Base-by-base conservation (phyloP, 2,888 invertebrate species). In the Sisyra nigra region DNA sequence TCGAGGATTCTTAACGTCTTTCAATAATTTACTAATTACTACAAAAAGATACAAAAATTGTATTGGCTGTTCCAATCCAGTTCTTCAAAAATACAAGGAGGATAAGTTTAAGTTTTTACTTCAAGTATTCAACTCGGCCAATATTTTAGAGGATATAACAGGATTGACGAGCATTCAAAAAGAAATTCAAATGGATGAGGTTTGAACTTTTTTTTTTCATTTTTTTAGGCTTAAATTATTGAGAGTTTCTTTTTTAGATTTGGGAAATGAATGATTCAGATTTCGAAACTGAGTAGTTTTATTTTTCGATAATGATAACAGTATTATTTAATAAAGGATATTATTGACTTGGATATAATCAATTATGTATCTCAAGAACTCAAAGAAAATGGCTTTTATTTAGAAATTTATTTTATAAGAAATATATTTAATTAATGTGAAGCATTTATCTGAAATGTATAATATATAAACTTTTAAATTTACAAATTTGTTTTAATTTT, bases 21-120 rank as follows among this genome's bases (percentile, higher is more conserved):
- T 80, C 58, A 79, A 82, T 49, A 82, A 82, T 40, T 76, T 92
- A 32, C 60, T 82, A 42, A 94, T 94, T 1, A 83, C 88, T 2
- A 87, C 88, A 34, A 70, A 76, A 41, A 80, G 86, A 52, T 98
- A 92, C 67, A 71, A 75, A 43, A 82, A 86, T 50, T 98, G 97
- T 57, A 87, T 92, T 36, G 97, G 92, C 0, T 98, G 98, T 57
- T 94, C 93, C 0, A 65, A 71, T 48, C 45, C 56, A 39, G 60
- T 75, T 14, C 48, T 72, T n/a, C 49, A 61, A 2, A 67, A 68
- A 43, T 75, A 67, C 54, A 53, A 57, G 42, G 55, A 59, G 1
- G 65, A 72, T 9, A 79, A 80, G 0, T 72, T 76, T 40, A 71
- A 76, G 13, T 92, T 93, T 58, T 59, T 93, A 19, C 56, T 83